phyloP scores from a whole-genome alignment of 2,888 invertebrate genomes.

The Epistrophe grossulariae region DNA sequence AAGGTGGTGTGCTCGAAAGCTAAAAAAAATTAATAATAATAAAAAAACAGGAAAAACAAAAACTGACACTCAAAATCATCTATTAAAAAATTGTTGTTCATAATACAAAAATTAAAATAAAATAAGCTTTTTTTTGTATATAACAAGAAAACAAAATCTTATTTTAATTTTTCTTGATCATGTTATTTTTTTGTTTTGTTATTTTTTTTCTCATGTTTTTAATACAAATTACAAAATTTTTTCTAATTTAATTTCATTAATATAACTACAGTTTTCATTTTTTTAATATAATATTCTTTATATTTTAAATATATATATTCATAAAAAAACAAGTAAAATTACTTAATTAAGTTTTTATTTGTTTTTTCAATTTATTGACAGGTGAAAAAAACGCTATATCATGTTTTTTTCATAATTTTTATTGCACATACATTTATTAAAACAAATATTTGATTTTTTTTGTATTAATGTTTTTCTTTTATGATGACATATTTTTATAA shows the following conservation, averaged over 20 bases:
- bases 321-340: conserved; percentile 69
- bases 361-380: conserved; percentile 61
- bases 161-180: conserved; percentile 70
- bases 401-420: conserved; percentile 77
- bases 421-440: conserved; percentile 77
- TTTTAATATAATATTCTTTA: conserved; percentile 76
- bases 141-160: conserved; percentile 73
- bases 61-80: conserved; percentile 44
- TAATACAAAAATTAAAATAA: conserved; percentile 15
- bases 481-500: conserved; percentile 54
- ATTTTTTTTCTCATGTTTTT: conserved; percentile 65
- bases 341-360: conserved; percentile 43
- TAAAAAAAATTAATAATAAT: conserved; percentile 12
- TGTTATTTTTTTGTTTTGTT: conserved; percentile 53
- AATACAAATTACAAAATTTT: conserved; percentile 82
- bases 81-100: conserved; percentile 20
- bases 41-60: conserved; percentile 35
- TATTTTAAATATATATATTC: conserved; percentile 71
- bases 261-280: conserved; percentile 77
- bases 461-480: conserved; percentile 35
- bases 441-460: conserved; percentile 64
- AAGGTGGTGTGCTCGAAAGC: conserved; percentile 38
- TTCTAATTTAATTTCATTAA: conserved; percentile 79
- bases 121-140: conserved; percentile 40
- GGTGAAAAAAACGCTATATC: conserved; percentile 76